These are phyloP conservation scores for Eilema depressum DNA, from an alignment of 2,888 invertebrate species.

Conservation along the genomic window DNA sequence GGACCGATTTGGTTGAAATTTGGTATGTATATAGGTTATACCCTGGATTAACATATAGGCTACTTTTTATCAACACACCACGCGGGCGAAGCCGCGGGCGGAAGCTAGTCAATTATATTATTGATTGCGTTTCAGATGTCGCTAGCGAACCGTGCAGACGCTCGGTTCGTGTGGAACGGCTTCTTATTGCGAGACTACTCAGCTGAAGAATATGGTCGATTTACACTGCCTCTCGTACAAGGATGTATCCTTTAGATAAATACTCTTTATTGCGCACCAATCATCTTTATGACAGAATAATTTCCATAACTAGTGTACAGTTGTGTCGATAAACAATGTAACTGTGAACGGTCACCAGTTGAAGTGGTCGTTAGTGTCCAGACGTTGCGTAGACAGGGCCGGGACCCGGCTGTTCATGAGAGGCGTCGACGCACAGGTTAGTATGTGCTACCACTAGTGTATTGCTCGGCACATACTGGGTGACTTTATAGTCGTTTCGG, in stretches of 20 bases:
- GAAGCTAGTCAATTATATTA: background rate
- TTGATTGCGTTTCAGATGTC: constrained; percentile 86
- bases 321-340: constrained; percentile 93
- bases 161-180: constrained; percentile 97
- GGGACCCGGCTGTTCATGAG: constrained; percentile 96
- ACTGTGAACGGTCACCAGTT: constrained; percentile 93
- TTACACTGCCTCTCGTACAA: constrained; percentile 95
- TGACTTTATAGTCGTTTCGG: too few species aligned
- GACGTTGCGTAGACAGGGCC: constrained; percentile 94
- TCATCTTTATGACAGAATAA: too few species aligned
- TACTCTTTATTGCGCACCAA: background rate
- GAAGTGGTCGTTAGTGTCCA: constrained; percentile 95
- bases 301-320: constrained; percentile 62
- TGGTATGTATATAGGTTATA: too few species aligned
- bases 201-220: constrained; percentile 91
- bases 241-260: constrained; percentile 91
- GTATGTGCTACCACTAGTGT: background rate
- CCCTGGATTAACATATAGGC: too few species aligned
- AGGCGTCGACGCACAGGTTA: constrained; percentile 92
- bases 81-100: too few species aligned
- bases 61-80: too few species aligned
- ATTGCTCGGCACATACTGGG: too few species aligned
- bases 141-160: constrained; percentile 93
- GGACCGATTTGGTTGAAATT: too few species aligned
- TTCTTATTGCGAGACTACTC: constrained; percentile 92